Evolutionary conservation across 2,888 invertebrate species (phyloP).

Genomic region (Endomychus coccineus): DNA sequence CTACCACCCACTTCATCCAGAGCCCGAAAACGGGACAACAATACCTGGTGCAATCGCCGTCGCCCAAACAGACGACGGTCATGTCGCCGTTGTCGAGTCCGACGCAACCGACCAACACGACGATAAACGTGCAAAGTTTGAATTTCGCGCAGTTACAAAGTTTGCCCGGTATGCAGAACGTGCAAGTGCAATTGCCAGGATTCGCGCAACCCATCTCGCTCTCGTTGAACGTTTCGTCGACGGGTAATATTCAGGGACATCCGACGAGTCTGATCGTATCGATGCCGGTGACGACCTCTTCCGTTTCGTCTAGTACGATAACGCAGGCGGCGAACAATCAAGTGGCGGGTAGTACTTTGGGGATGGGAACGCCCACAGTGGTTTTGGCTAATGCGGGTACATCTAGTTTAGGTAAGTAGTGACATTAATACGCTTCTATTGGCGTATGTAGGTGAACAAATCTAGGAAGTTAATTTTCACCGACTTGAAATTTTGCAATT

Average conservation of each 20-base stretch:
- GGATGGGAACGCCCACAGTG: slow-evolving; percentile 35
- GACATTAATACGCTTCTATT: too few species aligned
- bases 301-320: slow-evolving; percentile 39
- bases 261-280: slow-evolving; percentile 40
- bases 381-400: slow-evolving; percentile 37
- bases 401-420: slow-evolving; percentile 38
- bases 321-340: slow-evolving; percentile 26
- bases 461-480: too few species aligned
- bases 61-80: slow-evolving; percentile 27
- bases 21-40: slow-evolving; percentile 30
- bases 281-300: slow-evolving; percentile 39
- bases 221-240: slow-evolving; percentile 64
- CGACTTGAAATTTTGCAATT: too few species aligned
- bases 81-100: slow-evolving; percentile 57
- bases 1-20: slow-evolving; percentile 34
- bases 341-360: slow-evolving; percentile 23
- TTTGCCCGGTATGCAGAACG: slow-evolving; percentile 69
- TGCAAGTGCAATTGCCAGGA: slow-evolving; percentile 74
- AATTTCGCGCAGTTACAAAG: slow-evolving; percentile 62
- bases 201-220: slow-evolving; percentile 80
- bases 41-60: slow-evolving; percentile 32
- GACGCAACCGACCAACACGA: slow-evolving; percentile 35
- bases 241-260: slow-evolving; percentile 48
- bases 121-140: slow-evolving; percentile 57
- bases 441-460: too few species aligned